phyloP scores from a whole-genome alignment of 2,113 vertebrate species.

The Bungarus multicinctus region DNA sequence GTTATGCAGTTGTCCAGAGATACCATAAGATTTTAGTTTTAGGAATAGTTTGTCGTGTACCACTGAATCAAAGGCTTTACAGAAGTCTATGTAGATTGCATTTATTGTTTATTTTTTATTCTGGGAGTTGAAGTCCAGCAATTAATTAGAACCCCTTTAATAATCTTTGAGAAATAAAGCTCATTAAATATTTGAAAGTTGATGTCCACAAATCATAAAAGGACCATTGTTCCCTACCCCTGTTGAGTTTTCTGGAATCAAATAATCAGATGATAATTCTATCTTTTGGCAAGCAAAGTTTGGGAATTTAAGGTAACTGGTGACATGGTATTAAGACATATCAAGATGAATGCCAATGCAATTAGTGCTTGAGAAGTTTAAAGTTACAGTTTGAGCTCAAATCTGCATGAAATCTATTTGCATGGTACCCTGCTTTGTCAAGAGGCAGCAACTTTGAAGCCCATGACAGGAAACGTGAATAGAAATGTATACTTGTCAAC shows the following conservation, averaged over 20 bases:
- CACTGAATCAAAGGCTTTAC: too few species aligned
- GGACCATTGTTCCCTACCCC: neutral
- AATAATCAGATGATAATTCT: neutral
- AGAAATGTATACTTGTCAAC: slow-evolving; percentile 6
- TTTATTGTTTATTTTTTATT: too few species aligned
- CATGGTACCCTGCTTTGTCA: neutral
- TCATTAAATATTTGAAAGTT: neutral
- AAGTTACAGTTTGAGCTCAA: neutral
- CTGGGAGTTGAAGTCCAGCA: neutral
- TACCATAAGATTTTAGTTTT: too few species aligned
- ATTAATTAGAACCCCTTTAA: neutral
- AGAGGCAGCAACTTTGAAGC: neutral
- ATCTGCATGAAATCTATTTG: neutral
- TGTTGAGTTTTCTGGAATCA: neutral
- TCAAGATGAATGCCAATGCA: neutral
- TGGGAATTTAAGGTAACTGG: neutral
- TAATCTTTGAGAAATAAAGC: neutral
- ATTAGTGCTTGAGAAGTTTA: neutral
- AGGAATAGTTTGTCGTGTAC: too few species aligned
- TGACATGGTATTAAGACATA: neutral
- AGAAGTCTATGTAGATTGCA: too few species aligned
- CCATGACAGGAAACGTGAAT: neutral
- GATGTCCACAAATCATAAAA: neutral
- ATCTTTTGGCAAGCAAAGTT: neutral
- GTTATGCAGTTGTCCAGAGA: too few species aligned